phyloP scores from a whole-genome alignment of 2,888 invertebrate species.

The Fragum fragum region DNA sequence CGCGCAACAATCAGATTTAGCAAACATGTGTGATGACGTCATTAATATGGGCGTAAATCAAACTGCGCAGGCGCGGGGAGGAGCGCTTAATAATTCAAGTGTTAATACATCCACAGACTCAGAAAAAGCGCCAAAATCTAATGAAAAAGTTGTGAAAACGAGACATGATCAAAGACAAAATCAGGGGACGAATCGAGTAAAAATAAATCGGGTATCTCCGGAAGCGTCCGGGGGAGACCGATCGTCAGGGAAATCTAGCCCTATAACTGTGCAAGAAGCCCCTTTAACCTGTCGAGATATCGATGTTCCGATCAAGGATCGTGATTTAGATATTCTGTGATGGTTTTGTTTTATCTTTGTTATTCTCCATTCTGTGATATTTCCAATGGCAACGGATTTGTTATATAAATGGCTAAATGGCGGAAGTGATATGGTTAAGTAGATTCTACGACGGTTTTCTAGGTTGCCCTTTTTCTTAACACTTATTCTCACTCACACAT shows the following conservation, averaged over 20 bases:
- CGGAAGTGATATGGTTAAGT: background rate
- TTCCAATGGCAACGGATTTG: conserved; percentile 24
- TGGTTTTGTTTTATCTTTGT: conserved; percentile 22
- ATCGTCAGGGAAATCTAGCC: conserved; percentile 39
- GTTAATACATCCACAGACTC: background rate
- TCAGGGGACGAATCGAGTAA: conserved; percentile 21
- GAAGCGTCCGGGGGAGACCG: conserved; percentile 33
- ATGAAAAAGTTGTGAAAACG: conserved; percentile 15
- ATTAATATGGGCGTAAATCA: conserved; percentile 57
- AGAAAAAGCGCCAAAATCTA: conserved; percentile 38
- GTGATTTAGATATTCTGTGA: conserved; percentile 83
- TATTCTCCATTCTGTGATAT: conserved; percentile 48
- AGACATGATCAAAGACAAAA: conserved; percentile 24
- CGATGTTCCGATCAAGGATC: conserved; percentile 78
- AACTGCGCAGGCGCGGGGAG: conserved; percentile 18
- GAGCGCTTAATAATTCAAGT: background rate
- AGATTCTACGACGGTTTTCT: background rate
- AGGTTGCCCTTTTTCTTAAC: background rate
- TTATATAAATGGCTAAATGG: background rate
- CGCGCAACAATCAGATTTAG: conserved; percentile 58
- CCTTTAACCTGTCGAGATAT: conserved; percentile 75
- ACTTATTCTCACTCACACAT: background rate
- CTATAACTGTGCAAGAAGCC: conserved; percentile 39
- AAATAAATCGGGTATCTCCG: conserved; percentile 52
- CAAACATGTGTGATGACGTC: conserved; percentile 67